These are phyloP conservation scores for Aphaenogaster floridana DNA, from an alignment of 1,140 invertebrate species.

Conservation along the genomic window DNA sequence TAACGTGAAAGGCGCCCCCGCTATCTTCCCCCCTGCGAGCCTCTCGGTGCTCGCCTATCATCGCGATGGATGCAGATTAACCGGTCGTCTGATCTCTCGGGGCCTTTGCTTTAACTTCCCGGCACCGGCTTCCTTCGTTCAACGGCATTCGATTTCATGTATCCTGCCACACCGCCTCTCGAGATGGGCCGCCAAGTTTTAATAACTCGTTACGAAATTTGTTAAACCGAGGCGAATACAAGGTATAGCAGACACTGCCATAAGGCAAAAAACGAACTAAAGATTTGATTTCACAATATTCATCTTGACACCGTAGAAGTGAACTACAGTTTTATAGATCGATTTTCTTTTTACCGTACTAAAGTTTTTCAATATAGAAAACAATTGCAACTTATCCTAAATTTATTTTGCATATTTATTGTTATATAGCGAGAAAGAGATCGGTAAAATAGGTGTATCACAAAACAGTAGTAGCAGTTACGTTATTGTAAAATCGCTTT, in stretches of 20 bases:
- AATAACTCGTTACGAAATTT: slow-evolving; percentile 71
- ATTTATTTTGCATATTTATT: not conserved
- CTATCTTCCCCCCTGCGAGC: slow-evolving; percentile 35
- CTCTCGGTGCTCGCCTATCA: slow-evolving; percentile 72
- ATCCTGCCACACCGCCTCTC: slow-evolving; percentile 35
- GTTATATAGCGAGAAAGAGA: not conserved
- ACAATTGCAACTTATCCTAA: not conserved
- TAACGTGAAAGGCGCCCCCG: slow-evolving; percentile 74
- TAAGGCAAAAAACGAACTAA: slow-evolving; percentile 12
- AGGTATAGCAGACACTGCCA: slow-evolving; percentile 23
- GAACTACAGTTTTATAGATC: not conserved
- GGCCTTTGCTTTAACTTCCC: slow-evolving; percentile 56
- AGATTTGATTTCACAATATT: slow-evolving; percentile 42
- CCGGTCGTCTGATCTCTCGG: slow-evolving; percentile 64
- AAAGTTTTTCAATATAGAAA: not conserved
- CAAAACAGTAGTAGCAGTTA: not conserved
- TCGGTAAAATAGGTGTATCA: not conserved
- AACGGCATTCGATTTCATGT: slow-evolving; percentile 58
- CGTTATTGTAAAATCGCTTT: not conserved
- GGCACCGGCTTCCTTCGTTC: slow-evolving; percentile 59
- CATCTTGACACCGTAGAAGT: slow-evolving; percentile 5
- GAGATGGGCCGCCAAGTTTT: slow-evolving; percentile 44
- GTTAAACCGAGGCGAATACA: slow-evolving; percentile 48
- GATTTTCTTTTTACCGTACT: not conserved
- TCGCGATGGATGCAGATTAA: slow-evolving; percentile 80